Percentiles rank a stretch among this genome's conserved stretches.
These are phyloP conservation scores for Aelia acuminata DNA, from an alignment of 2,888 invertebrate species.

Conservation along the genomic window DNA sequence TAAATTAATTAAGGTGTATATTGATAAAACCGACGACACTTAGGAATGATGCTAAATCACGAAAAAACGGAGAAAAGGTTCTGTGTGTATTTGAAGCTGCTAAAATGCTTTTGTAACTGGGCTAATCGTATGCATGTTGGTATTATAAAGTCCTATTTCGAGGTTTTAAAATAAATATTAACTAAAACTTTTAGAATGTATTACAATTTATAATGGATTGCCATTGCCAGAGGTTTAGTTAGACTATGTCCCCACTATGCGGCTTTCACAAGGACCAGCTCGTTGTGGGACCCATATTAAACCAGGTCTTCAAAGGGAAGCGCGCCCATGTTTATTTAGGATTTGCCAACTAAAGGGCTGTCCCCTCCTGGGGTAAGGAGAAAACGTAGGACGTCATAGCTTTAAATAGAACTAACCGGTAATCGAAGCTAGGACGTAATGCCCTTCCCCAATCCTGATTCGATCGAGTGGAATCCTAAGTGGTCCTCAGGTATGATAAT, in stretches of 20 bases:
- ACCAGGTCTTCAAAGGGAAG: neutral
- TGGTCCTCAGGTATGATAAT: slow-evolving; percentile 10
- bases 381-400: neutral
- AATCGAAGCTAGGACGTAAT: neutral
- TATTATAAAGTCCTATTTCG: neutral
- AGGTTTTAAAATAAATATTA: neutral
- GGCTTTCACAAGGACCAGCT: neutral
- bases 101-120: too few species aligned
- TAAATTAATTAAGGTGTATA: too few species aligned
- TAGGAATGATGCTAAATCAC: too few species aligned
- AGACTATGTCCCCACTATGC: neutral
- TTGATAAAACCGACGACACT: too few species aligned
- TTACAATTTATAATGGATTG: neutral
- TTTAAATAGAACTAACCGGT: neutral
- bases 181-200: neutral
- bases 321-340: neutral
- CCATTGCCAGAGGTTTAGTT: neutral
- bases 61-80: too few species aligned
- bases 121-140: too few species aligned
- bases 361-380: neutral
- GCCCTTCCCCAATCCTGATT: neutral
- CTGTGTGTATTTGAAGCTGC: too few species aligned
- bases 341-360: neutral
- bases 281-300: neutral
- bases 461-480: neutral